Evolutionary conservation across 2,113 vertebrate species (phyloP), one percentile per base, ranked within the genome.

Genomic region (Phaethon lepturus): DNA sequence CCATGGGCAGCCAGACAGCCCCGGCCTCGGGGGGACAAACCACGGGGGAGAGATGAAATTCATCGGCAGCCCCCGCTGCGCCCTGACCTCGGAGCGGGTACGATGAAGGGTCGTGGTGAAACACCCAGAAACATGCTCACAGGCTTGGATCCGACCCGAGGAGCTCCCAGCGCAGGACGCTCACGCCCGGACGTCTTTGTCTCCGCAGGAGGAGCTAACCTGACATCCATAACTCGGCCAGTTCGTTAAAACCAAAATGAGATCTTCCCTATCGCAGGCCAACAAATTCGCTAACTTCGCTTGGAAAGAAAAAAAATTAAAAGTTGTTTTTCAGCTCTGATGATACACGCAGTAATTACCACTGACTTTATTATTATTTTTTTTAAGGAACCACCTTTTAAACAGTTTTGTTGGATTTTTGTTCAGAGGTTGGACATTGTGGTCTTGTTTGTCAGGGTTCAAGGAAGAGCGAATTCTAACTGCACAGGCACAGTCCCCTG

Each of bases 401-500:
- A 93, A 53, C 0, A 0, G 33, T 73, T 93, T 66, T 62, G 19
- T 31, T 53, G 53, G 50, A 53, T 44, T 71, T 80, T 50, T 81
- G 35, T 72, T 84, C 23, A n/a, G 69, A 66, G 74, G 10, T 78
- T 96, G 92, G 66, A 35, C 58, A 13, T 20, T 68, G 24, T 13
- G 71, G 49, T 63, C 76, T 63, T 93, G 59, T 77, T 89, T 93
- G 60, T 50, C 88, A 92, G 66, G 72, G 86, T 71, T 91, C 44
- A 18, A 68, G 38, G 58, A 71, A 96, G 2, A 68, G 88, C 9
- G 23, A 84, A 86, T 91, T 91, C 93, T 87, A 55, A 53, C 28
- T 2, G 17, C 78, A 15, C 45, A 56, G 53, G 62, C 79, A 71
- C 60, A 88, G 69, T 49, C 80, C 66, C 83, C 87, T 60, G 42